These are phyloP conservation scores for Mimumesa dahlbomi DNA, from an alignment of 2,888 invertebrate genomes.

Conservation along the genomic window DNA sequence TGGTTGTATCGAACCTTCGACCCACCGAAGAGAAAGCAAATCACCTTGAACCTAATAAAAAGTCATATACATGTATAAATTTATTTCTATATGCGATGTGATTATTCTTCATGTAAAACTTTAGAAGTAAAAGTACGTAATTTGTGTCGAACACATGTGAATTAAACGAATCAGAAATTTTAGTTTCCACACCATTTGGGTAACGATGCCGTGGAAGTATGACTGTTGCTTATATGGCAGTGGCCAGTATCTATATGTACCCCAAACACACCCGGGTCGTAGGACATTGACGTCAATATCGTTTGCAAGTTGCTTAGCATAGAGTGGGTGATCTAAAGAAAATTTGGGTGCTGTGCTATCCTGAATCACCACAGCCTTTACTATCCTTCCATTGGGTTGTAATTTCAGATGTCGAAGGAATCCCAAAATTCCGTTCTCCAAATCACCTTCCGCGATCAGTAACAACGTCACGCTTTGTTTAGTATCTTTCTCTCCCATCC, in stretches of 20 bases:
- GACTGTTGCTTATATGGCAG: conserved; percentile 81
- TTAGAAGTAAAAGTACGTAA: too few relatives aligned
- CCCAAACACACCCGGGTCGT: conserved; percentile 83
- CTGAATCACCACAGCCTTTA: conserved; percentile 84
- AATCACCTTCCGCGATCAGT: conserved; percentile 86
- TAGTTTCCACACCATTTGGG: background rate
- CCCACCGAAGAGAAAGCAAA: conserved; percentile 91
- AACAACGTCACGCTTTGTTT: conserved; percentile 82
- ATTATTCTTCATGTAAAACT: too few relatives aligned
- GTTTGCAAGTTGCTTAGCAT: conserved; percentile 85
- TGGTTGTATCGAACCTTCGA: conserved; percentile 83
- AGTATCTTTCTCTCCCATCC: conserved; percentile 79
- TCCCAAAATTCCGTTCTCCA: conserved; percentile 90
- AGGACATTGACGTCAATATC: conserved; percentile 90
- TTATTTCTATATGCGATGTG: too few relatives aligned
- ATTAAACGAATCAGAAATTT: background rate
- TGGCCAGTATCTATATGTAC: conserved; percentile 90
- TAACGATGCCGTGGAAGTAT: conserved; percentile 81
- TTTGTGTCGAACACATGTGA: background rate
- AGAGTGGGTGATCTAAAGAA: conserved; percentile 84
- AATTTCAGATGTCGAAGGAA: conserved; percentile 91
- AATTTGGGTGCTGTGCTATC: conserved; percentile 85
- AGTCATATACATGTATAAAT: too few relatives aligned
- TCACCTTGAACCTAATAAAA: conserved; percentile 91
- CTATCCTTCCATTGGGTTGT: conserved; percentile 86